phyloP scores from a whole-genome alignment of 1,140 invertebrate genomes.

The Philopotamus ludificatus region DNA sequence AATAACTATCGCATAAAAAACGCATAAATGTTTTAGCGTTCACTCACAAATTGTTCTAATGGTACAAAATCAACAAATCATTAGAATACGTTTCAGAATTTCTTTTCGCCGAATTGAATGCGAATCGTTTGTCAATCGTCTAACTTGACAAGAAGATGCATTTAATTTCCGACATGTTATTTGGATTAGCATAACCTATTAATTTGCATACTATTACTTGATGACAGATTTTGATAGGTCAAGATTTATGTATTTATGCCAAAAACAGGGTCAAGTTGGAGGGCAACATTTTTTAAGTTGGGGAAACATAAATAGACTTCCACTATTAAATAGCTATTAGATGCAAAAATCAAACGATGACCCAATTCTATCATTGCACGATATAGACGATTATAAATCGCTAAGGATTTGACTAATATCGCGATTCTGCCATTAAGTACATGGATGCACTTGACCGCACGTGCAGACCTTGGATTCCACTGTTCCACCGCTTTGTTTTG shows the following conservation, averaged over 20 bases:
- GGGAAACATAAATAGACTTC: background rate
- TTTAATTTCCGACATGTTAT: background rate
- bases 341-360: background rate
- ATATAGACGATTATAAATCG: background rate
- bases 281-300: background rate
- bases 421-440: too few species aligned
- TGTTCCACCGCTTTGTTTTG: too few species aligned
- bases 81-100: too few species aligned
- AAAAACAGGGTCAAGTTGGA: background rate
- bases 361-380: background rate
- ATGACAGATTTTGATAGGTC: background rate
- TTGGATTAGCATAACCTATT: background rate
- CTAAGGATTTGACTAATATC: too few species aligned
- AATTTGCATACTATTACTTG: background rate
- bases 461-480: too few species aligned
- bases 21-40: too few species aligned
- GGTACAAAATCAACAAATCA: too few species aligned
- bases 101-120: too few species aligned
- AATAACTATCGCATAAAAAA: too few species aligned
- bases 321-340: background rate
- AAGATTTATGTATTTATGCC: slow-evolving; percentile 14
- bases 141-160: slow-evolving; percentile 13
- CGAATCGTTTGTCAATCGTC: slow-evolving; percentile 14
- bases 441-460: too few species aligned
- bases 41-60: too few species aligned